These are phyloP conservation scores for Peromyscus leucopus DNA, from an alignment of 2,113 vertebrate species.

Conservation along the genomic window DNA sequence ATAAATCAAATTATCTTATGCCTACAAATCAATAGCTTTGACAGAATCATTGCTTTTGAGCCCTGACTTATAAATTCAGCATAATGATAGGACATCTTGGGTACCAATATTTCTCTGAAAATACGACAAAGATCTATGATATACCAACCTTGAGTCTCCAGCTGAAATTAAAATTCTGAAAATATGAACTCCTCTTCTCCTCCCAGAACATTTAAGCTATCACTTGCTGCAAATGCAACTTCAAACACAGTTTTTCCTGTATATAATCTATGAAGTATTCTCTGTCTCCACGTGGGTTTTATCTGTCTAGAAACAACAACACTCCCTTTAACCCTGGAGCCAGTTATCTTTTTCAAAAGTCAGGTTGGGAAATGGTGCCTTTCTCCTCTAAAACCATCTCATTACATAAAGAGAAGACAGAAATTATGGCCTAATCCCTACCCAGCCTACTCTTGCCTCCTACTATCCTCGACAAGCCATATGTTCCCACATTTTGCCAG, in stretches of 20 bases:
- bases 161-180: conserved; percentile 66
- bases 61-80: neutral
- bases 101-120: conserved; percentile 43
- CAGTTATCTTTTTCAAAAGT: conserved; percentile 42
- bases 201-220: conserved; percentile 59
- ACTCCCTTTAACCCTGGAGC: neutral
- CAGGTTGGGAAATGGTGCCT: neutral
- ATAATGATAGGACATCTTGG: conserved; percentile 9
- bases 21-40: conserved; percentile 16
- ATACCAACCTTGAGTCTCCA: conserved; percentile 26
- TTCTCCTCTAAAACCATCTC: neutral
- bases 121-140: conserved; percentile 36
- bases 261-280: neutral
- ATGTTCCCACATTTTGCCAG: conserved; percentile 10
- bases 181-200: conserved; percentile 32
- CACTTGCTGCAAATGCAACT: conserved; percentile 46
- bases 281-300: conserved; percentile 4
- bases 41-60: conserved; percentile 36
- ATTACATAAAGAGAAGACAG: neutral
- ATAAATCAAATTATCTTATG: conserved; percentile 62
- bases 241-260: conserved; percentile 56
- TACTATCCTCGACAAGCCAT: neutral
- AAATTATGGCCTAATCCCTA: neutral
- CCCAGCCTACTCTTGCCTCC: neutral
- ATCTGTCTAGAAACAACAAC: neutral